Percentiles rank a stretch among this genome's conserved stretches.
Evolutionary conservation across 2,113 vertebrate species (phyloP).

Genomic region (Oreochromis spilurus): DNA sequence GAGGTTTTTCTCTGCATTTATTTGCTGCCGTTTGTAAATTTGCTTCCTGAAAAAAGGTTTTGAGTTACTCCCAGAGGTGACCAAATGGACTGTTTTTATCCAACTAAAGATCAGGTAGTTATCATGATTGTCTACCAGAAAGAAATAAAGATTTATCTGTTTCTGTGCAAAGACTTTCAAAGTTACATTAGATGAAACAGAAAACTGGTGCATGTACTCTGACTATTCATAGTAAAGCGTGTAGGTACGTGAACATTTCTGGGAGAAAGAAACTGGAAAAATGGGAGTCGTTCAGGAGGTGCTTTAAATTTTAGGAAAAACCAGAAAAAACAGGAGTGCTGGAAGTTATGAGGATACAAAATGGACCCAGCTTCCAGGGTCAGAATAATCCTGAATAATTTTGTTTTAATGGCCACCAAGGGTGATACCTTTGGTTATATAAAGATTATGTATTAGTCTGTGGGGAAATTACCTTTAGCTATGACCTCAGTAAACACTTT

Average conservation of each 20-base stretch:
- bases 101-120: not conserved
- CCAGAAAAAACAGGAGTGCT: not conserved
- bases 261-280: not conserved
- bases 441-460: not conserved
- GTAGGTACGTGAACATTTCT: not conserved
- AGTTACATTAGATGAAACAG: not conserved
- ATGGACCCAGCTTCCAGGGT: not conserved
- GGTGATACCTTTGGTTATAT: not conserved
- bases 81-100: not conserved
- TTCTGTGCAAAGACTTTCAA: not conserved
- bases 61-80: not conserved
- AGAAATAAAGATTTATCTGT: not conserved
- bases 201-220: not conserved
- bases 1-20: not conserved
- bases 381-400: not conserved
- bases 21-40: not conserved
- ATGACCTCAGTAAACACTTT: not conserved
- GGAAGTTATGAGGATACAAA: not conserved
- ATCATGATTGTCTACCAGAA: not conserved
- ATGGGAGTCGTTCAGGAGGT: not conserved
- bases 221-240: not conserved
- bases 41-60: not conserved
- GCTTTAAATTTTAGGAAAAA: not conserved
- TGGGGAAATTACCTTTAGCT: not conserved
- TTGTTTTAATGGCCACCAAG: not conserved